Percentiles rank a stretch among this genome's conserved stretches.
Evolutionary conservation across 2,113 vertebrate species (phyloP).

Genomic region (Candoia aspera): DNA sequence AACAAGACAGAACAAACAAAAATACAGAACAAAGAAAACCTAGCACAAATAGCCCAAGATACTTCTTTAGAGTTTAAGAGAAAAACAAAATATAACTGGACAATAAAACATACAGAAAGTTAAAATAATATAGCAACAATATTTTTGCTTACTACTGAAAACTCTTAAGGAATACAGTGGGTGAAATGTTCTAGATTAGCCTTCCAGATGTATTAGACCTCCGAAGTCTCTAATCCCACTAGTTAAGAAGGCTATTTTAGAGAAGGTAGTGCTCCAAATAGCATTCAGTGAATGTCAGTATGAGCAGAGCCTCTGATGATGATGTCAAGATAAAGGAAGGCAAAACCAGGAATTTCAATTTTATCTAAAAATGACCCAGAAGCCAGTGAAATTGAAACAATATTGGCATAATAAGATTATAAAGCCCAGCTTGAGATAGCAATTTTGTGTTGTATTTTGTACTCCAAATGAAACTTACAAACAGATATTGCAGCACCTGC

Average conservation of each 20-base stretch:
- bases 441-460: neutral
- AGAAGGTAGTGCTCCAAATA: neutral
- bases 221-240: neutral
- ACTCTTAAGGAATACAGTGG: neutral
- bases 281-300: neutral
- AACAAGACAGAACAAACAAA: neutral
- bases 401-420: neutral
- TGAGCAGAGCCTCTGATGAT: neutral
- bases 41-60: neutral
- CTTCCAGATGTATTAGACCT: neutral
- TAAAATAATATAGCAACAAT: neutral
- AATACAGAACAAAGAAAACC: neutral
- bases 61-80: neutral
- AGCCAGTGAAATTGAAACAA: neutral
- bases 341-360: neutral
- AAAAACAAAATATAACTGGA: neutral
- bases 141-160: neutral
- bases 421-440: neutral
- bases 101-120: neutral
- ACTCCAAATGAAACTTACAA: neutral
- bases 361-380: neutral
- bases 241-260: neutral
- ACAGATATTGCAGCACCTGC: neutral
- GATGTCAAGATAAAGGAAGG: neutral
- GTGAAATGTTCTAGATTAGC: neutral